Base-by-base conservation (phyloP, 2,888 invertebrate species). In the Schizaphis graminum region DNA sequence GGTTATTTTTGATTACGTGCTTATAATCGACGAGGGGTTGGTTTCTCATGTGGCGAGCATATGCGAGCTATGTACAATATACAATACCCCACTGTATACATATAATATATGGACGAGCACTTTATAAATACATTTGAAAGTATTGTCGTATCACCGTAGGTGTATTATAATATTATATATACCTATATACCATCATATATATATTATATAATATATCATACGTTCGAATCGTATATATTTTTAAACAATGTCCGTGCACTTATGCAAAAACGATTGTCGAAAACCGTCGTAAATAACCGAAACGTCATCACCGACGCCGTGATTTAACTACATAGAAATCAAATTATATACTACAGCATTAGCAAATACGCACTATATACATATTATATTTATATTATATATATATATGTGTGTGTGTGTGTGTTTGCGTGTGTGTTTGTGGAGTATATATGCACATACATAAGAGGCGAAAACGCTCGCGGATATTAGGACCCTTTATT, bases 401-500 rank as follows among this genome's bases (percentile, higher is more conserved):
- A 28, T 16, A 47, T 57, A 44, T 89, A 35, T 56, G 16, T 10
- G 2, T 24, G 10, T 26, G 8, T 44, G 16, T 10, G 7, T 24
- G 10, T 26, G 3, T 44, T 7, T 10, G 7, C 2, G 41, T 3
- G 41, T 44, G 41, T 44, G 16, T 10, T 3, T 24, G 10, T 26
- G 8, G 53, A 21, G n/a, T 41, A 24, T n/a, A n/a, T 47, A n/a
- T 67, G 8, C n/a, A 7, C 8, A 21, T 44, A 49, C 49, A 90
- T 49, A 47, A 77, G 77, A 77, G 77, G 77, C 77, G 77, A 77
- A 77, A 77, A 77, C 77, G 77, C 77, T 35, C 77, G 47, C n/a
- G 67, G 35, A 92, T 67, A 92, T 89, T 41, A 28, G 44, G 88
- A 13, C 89, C 93, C 77, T 77, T 89, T 93, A 93, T 91, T 91